These are phyloP conservation scores for Todiramphus chloris DNA, from an alignment of 2,113 vertebrate genomes.

Conservation along the genomic window DNA sequence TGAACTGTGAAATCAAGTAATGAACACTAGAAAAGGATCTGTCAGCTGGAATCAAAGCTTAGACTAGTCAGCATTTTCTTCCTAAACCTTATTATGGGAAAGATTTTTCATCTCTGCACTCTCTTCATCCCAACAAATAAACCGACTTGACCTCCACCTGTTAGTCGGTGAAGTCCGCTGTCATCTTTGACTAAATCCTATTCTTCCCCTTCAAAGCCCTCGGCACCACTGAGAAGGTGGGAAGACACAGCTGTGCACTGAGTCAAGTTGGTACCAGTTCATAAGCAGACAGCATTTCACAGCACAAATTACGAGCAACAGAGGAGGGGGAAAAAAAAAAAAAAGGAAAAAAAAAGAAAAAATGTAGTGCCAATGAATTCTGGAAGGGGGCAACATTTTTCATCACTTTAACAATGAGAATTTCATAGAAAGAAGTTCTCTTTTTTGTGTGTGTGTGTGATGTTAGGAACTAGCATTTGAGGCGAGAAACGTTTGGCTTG, in stretches of 20 bases:
- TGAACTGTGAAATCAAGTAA: constrained; percentile 88
- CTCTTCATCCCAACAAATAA: constrained; percentile 79
- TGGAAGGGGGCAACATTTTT: constrained; percentile 68
- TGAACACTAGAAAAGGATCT: constrained; percentile 88
- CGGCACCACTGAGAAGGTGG: constrained; percentile 40
- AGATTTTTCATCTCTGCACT: constrained; percentile 77
- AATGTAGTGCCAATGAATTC: constrained; percentile 55
- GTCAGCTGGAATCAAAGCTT: constrained; percentile 88
- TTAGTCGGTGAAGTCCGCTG: constrained; percentile 61
- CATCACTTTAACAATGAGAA: constrained; percentile 44
- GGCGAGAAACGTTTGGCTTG: background rate
- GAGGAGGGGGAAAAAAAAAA: background rate
- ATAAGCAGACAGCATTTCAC: constrained; percentile 50
- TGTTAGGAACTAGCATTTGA: background rate
- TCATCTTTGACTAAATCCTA: constrained; percentile 64
- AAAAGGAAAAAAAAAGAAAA: fast-evolving
- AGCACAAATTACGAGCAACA: constrained; percentile 43
- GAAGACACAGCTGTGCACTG: constrained; percentile 46
- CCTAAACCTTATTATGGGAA: constrained; percentile 82
- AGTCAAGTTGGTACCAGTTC: constrained; percentile 42
- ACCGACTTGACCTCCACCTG: constrained; percentile 79
- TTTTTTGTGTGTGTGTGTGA: background rate
- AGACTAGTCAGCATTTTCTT: constrained; percentile 86
- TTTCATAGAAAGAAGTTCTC: constrained; percentile 41
- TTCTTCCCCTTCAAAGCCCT: constrained; percentile 70